Evolutionary conservation across 2,113 vertebrate genomes (phyloP).

Genomic region (Puntigrus tetrazona): DNA sequence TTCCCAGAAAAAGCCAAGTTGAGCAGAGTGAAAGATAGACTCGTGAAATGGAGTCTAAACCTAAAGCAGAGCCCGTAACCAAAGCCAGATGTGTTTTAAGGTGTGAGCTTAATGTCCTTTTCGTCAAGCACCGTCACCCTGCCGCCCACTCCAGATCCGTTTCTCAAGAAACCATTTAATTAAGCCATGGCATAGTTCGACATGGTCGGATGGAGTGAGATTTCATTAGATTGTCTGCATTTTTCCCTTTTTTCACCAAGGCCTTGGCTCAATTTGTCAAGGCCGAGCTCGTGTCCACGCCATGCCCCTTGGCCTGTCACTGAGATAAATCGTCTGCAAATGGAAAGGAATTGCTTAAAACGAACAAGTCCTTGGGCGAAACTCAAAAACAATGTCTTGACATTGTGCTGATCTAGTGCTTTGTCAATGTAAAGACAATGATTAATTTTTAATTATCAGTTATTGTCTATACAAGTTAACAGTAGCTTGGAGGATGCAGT

Average conservation of each 20-base stretch:
- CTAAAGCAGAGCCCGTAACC: conserved; percentile 66
- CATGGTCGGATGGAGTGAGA: conserved; percentile 23
- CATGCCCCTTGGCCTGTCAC: conserved; percentile 14
- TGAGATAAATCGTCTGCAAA: conserved; percentile 31
- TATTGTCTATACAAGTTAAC: neutral
- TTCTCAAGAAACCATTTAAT: conserved; percentile 18
- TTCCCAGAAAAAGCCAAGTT: neutral
- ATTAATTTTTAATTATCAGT: conserved; percentile 13
- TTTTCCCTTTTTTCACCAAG: neutral
- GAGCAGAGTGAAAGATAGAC: conserved; percentile 52
- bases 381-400: neutral
- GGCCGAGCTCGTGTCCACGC: neutral
- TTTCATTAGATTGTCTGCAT: conserved; percentile 48
- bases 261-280: conserved; percentile 40
- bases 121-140: conserved; percentile 32
- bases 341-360: conserved; percentile 25
- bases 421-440: neutral
- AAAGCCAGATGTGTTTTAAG: conserved; percentile 76
- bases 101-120: conserved; percentile 39
- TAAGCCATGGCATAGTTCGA: conserved; percentile 18
- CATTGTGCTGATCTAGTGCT: conserved; percentile 1
- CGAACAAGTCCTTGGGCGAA: neutral
- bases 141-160: neutral
- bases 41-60: conserved; percentile 63
- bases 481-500: neutral